Evolutionary conservation across 2,888 invertebrate species (phyloP).

Genomic region (Cloeon dipterum): DNA sequence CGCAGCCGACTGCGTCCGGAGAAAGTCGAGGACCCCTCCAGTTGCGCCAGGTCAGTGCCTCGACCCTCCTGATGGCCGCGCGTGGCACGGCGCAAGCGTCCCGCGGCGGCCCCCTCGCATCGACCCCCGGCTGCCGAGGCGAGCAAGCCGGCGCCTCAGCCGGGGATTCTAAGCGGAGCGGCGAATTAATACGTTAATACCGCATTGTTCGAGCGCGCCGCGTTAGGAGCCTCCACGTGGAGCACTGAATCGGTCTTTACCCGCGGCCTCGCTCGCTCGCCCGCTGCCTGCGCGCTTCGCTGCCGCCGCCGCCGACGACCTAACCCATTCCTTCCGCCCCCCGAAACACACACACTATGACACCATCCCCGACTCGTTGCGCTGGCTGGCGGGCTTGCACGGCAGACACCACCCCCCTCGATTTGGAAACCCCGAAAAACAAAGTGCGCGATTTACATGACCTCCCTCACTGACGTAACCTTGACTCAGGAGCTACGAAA

Average conservation of each 20-base stretch:
- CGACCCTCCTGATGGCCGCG: too few species aligned
- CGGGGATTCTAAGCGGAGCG: too few species aligned
- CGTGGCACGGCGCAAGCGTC: not conserved
- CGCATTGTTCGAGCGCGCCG: not conserved
- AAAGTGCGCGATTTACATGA: too few species aligned
- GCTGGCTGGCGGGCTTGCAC: not conserved
- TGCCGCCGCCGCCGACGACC: not conserved
- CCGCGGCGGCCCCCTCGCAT: not conserved
- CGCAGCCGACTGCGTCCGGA: too few species aligned
- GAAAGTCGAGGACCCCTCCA: too few species aligned
- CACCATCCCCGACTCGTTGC: not conserved
- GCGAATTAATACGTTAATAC: not conserved
- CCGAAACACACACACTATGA: too few species aligned
- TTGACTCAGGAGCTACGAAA: too few species aligned
- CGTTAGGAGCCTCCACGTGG: constrained; percentile 8
- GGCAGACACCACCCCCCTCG: not conserved
- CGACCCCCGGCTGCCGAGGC: not conserved
- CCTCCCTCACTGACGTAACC: too few species aligned
- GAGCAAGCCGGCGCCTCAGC: not conserved
- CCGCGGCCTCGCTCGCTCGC: too few species aligned
- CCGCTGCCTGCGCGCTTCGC: not conserved
- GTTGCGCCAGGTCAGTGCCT: constrained; percentile 1
- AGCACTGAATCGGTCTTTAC: constrained; percentile 2
- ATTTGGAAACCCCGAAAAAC: not conserved
- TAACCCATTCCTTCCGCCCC: not conserved